Evolutionary conservation across 2,113 vertebrate genomes (phyloP).

Genomic region (Odontesthes bonariensis): DNA sequence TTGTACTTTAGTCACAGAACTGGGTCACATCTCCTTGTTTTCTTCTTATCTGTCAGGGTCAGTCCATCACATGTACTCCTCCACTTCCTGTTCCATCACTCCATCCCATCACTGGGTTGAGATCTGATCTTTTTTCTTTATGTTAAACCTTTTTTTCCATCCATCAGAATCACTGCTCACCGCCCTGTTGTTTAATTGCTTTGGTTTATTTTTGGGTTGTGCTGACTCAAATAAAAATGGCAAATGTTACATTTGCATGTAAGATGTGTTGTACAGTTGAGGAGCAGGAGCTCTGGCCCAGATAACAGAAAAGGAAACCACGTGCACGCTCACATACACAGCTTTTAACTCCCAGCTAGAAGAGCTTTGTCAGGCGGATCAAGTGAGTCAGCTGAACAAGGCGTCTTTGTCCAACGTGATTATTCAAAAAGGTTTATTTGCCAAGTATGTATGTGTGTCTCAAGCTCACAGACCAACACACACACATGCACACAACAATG

Average conservation of each 20-base stretch:
- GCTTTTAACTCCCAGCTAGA: conserved; percentile 17
- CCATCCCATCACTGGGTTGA: background rate
- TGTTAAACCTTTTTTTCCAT: background rate
- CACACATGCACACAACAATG: conserved; percentile 24
- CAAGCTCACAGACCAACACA: background rate
- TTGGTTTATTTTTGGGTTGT: background rate
- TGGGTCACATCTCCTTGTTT: conserved; percentile 58
- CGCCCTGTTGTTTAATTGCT: background rate
- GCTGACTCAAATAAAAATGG: conserved; percentile 12
- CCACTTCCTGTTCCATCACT: conserved; percentile 18
- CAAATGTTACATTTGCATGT: background rate
- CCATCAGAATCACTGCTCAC: too few relatives aligned
- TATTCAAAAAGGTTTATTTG: conserved; percentile 53
- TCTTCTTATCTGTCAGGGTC: conserved; percentile 40
- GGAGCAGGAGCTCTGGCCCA: conserved; percentile 26
- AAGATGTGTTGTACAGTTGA: background rate
- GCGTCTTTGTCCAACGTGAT: conserved; percentile 63
- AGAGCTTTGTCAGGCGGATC: conserved; percentile 52
- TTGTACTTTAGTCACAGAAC: conserved; percentile 45
- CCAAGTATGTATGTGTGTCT: conserved; percentile 27
- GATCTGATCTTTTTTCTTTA: conserved; percentile 4
- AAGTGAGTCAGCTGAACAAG: conserved; percentile 61
- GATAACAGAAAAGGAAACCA: conserved; percentile 17
- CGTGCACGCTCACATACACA: conserved; percentile 19
- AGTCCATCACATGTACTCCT: conserved; percentile 33